A percentile compares a stretch with the other conserved stretches of the same genome.
phyloP scores from a whole-genome alignment of 2,797 vertebrate species.

The Argyrosomus regius region DNA sequence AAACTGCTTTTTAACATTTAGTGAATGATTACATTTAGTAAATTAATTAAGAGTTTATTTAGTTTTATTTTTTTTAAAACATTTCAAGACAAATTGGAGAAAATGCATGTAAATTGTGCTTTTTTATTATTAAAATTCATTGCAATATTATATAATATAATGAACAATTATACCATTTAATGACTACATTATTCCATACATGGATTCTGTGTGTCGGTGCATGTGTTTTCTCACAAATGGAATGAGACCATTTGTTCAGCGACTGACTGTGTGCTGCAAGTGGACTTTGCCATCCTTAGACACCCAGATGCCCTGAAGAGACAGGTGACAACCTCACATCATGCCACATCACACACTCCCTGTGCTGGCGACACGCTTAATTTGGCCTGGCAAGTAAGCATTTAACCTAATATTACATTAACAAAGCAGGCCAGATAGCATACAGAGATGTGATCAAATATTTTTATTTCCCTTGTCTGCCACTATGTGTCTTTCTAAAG shows the following conservation, averaged over 20 bases:
- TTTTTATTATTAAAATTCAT: neutral
- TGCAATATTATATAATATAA: neutral
- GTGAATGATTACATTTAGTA: neutral
- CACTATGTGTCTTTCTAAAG: neutral
- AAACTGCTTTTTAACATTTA: neutral
- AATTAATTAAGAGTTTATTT: too few relatives aligned
- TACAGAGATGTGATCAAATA: neutral
- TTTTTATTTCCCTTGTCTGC: neutral
- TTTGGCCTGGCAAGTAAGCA: constrained; percentile 79
- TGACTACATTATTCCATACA: neutral
- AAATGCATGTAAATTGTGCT: neutral
- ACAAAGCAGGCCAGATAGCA: constrained; percentile 53
- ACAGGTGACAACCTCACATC: constrained; percentile 82
- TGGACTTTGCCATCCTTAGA: constrained; percentile 56
- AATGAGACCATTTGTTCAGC: constrained; percentile 8
- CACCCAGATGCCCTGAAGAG: constrained; percentile 68
- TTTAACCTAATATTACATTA: constrained; percentile 77
- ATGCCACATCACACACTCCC: constrained; percentile 66
- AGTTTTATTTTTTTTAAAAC: neutral
- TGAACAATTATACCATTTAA: neutral
- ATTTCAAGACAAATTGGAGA: neutral
- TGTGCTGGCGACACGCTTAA: constrained; percentile 66
- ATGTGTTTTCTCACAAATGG: neutral
- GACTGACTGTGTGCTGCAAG: constrained; percentile 32
- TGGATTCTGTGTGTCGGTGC: neutral